phyloP scores from a whole-genome alignment of 2,113 vertebrate genomes.

The Baryphthengus martii region DNA sequence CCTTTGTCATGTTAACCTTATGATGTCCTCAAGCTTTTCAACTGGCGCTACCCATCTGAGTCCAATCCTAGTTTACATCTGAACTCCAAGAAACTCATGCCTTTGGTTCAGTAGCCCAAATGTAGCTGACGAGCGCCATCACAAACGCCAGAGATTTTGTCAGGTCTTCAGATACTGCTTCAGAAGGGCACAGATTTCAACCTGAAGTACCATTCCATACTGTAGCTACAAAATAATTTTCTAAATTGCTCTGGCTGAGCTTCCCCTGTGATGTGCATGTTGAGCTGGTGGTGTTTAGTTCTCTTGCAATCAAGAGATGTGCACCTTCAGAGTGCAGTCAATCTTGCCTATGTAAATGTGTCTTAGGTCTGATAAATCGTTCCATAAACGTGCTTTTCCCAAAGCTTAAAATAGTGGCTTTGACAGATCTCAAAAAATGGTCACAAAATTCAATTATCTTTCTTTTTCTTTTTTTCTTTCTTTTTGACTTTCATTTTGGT shows the following conservation, averaged over 20 bases:
- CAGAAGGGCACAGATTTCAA: neutral
- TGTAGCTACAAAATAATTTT: neutral
- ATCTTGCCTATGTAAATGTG: neutral
- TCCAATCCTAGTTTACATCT: neutral
- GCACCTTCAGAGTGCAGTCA: neutral
- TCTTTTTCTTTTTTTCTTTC: accelerated
- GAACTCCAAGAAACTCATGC: neutral
- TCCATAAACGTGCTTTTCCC: neutral
- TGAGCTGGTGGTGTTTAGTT: neutral
- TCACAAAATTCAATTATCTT: neutral
- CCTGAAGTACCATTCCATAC: neutral
- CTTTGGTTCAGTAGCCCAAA: neutral
- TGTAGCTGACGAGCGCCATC: neutral
- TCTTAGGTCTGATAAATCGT: neutral
- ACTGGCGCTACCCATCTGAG: neutral
- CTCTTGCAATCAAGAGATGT: neutral
- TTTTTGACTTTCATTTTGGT: neutral
- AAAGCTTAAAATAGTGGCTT: neutral
- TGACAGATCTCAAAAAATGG: neutral
- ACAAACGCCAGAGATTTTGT: neutral
- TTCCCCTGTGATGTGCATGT: neutral
- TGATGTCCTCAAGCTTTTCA: neutral
- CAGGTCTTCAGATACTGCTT: neutral
- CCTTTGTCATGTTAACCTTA: accelerated
- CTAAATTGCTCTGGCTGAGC: neutral